A percentile compares a stretch with the other conserved stretches of the same genome.
These are phyloP conservation scores for Trissoscelio sp. DNA, from an alignment of 2,888 invertebrate species.

Conservation along the genomic window DNA sequence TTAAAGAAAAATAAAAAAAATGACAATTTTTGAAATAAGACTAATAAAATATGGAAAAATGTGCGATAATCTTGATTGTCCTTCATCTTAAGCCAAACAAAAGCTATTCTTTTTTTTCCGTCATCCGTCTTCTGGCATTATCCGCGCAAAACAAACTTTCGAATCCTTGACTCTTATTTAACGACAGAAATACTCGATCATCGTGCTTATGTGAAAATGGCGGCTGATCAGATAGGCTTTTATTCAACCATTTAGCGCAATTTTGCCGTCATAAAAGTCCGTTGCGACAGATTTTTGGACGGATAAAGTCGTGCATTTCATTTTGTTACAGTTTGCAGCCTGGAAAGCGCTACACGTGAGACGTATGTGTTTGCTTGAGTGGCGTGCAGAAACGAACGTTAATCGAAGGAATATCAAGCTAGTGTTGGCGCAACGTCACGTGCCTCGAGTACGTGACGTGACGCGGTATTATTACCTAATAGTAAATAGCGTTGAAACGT, in stretches of 20 bases:
- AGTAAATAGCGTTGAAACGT: slow-evolving; percentile 68
- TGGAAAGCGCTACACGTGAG: slow-evolving; percentile 34
- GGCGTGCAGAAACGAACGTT: slow-evolving; percentile 57
- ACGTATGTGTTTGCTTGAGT: slow-evolving; percentile 27
- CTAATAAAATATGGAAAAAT: not conserved
- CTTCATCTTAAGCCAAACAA: slow-evolving; percentile 2
- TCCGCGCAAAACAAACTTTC: slow-evolving; percentile 20
- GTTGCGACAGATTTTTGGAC: slow-evolving; percentile 33
- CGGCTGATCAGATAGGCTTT: too few relatives aligned
- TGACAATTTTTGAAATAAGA: not conserved
- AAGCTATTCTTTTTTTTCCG: not conserved
- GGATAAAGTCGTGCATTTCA: slow-evolving; percentile 12
- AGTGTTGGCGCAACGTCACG: slow-evolving; percentile 68
- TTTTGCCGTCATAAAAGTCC: slow-evolving; percentile 3
- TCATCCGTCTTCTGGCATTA: slow-evolving; percentile 6
- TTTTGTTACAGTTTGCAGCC: slow-evolving; percentile 13
- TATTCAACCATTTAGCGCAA: not conserved
- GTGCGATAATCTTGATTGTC: not conserved
- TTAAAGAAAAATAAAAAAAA: too few relatives aligned
- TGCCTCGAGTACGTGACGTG: slow-evolving; percentile 69
- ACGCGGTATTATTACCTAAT: slow-evolving; percentile 69
- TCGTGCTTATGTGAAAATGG: too few relatives aligned
- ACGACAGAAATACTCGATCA: slow-evolving; percentile 11
- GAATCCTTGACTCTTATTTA: slow-evolving; percentile 36
- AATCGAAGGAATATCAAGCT: slow-evolving; percentile 65